Evolutionary conservation across 1,140 invertebrate genomes (phyloP).

Genomic region (Melitaea cinxia): DNA sequence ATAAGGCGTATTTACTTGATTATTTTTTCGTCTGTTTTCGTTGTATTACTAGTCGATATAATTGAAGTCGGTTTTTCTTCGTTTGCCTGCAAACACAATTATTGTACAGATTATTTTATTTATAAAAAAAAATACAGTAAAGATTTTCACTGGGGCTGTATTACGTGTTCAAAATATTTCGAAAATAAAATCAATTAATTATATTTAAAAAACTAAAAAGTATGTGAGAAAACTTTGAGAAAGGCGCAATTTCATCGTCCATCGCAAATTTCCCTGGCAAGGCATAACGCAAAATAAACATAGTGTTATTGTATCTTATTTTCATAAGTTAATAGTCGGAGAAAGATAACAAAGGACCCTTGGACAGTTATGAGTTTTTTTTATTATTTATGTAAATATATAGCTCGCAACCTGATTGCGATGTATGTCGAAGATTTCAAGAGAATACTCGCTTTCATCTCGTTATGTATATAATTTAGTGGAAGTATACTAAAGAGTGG

Average conservation of each 20-base stretch:
- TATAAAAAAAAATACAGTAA: too few relatives aligned
- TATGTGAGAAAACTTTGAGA: conserved; percentile 44
- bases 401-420: conserved; percentile 47
- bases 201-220: neutral
- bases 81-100: too few relatives aligned
- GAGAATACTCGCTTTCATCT: neutral
- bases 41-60: too few relatives aligned
- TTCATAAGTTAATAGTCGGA: conserved; percentile 78
- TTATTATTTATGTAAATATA: conserved; percentile 70
- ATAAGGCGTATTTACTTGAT: too few relatives aligned
- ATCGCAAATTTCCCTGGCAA: conserved; percentile 65
- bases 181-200: neutral
- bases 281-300: conserved; percentile 78
- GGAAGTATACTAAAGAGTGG: neutral
- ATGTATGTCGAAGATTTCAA: conserved; percentile 12
- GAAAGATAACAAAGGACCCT: conserved; percentile 46
- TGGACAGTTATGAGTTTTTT: conserved; percentile 51
- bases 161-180: too few relatives aligned
- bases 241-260: conserved; percentile 52
- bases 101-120: too few relatives aligned
- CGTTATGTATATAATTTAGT: neutral
- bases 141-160: too few relatives aligned
- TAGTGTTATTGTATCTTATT: conserved; percentile 80
- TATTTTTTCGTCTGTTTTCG: too few relatives aligned
- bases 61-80: too few relatives aligned